A percentile compares a stretch with the other conserved stretches of the same genome.
phyloP scores from a whole-genome alignment of 30 jellyfish, hydroid and myxozoan genomes.

The Catostylus mosaicus region DNA sequence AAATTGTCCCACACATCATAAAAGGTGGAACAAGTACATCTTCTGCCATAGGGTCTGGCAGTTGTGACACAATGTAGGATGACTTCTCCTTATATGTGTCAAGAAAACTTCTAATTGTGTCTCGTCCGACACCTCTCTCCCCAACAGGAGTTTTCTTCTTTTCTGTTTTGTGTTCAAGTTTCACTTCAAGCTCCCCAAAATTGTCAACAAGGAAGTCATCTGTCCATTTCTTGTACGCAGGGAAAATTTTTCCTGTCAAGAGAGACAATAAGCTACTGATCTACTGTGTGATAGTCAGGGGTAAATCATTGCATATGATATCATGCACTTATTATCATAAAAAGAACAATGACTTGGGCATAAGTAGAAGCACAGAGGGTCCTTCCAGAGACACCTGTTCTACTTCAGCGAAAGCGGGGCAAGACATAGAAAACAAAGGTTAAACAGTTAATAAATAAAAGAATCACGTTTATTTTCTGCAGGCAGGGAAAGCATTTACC shows the following conservation, averaged over 20 bases:
- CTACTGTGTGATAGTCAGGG: background rate
- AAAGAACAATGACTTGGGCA: background rate
- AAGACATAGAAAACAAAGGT: too few relatives aligned
- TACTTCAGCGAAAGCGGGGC: too few relatives aligned
- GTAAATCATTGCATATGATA: background rate
- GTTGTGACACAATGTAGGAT: conserved; percentile 47
- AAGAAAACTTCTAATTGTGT: conserved; percentile 42
- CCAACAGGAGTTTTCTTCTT: conserved; percentile 60
- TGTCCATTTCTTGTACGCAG: conserved; percentile 56
- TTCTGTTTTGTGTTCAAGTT: conserved; percentile 59
- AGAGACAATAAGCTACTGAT: background rate
- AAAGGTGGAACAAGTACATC: conserved; percentile 59
- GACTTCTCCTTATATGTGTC: conserved; percentile 41
- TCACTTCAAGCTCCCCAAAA: conserved; percentile 59
- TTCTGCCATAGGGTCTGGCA: conserved; percentile 68
- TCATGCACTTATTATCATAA: too few relatives aligned
- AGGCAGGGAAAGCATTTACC: too few relatives aligned
- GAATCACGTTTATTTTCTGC: too few relatives aligned
- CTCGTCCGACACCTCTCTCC: conserved; percentile 63
- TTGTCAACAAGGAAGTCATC: conserved; percentile 38
- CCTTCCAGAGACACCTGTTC: too few relatives aligned
- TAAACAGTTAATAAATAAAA: too few relatives aligned
- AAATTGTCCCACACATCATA: conserved; percentile 58
- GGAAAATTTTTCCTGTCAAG: conserved; percentile 27
- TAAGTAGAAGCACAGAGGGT: too few relatives aligned